Percentiles rank a stretch among this genome's conserved stretches.
Evolutionary conservation across 2,797 vertebrate species (phyloP).

Genomic region (Typhlichthys eigenmanni): DNA sequence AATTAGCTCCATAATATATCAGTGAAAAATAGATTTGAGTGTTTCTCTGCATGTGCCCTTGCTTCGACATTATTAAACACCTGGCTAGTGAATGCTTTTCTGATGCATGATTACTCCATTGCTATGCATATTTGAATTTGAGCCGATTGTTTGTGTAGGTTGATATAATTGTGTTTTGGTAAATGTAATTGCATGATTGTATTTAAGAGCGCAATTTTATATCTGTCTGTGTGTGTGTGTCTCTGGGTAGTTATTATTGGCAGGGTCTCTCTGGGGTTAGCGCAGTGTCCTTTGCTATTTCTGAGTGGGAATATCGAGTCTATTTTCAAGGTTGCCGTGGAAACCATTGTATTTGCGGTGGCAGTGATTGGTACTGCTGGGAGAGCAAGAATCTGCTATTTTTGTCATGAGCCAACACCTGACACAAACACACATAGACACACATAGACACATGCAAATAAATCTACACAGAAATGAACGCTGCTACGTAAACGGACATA

Average conservation of each 20-base stretch:
- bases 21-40: too few relatives aligned
- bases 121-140: conserved; percentile 44
- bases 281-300: conserved; percentile 73
- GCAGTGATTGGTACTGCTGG: conserved; percentile 79
- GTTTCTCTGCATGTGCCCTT: conserved; percentile 15
- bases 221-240: conserved; percentile 23
- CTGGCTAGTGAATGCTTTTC: conserved; percentile 42
- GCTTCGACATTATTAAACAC: conserved; percentile 39
- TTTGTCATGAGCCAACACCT: conserved; percentile 81
- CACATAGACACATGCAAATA: conserved; percentile 32
- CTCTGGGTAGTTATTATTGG: conserved; percentile 68
- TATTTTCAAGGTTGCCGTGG: conserved; percentile 83
- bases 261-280: conserved; percentile 66
- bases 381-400: conserved; percentile 80
- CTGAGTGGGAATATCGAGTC: conserved; percentile 74
- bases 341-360: conserved; percentile 84
- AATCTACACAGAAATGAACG: conserved; percentile 18
- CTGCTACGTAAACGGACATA: conserved; percentile 12
- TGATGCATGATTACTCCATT: conserved; percentile 17
- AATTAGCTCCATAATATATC: too few relatives aligned
- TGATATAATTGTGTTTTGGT: conserved; percentile 57
- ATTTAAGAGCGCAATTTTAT: conserved; percentile 49
- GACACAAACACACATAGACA: conserved; percentile 42
- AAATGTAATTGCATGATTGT: conserved; percentile 52
- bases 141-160: conserved; percentile 57